Evolutionary conservation across 2,888 invertebrate genomes (phyloP).

Genomic region (Eulithis prunata): DNA sequence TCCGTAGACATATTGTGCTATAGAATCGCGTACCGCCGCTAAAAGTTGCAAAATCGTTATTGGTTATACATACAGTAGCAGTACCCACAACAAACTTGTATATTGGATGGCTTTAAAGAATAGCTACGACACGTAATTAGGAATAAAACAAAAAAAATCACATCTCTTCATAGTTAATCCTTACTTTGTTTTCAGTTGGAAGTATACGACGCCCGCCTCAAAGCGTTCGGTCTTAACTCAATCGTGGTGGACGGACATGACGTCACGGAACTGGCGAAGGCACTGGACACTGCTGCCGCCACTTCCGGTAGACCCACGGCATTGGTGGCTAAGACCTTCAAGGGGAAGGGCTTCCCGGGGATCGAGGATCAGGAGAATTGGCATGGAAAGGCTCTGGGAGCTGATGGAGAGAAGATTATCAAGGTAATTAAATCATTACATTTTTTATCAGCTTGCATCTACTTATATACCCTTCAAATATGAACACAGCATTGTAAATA

Average conservation of each 20-base stretch:
- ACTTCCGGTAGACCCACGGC: constrained; percentile 95
- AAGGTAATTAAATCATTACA: no score
- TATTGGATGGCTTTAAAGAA: no score
- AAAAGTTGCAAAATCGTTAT: not conserved
- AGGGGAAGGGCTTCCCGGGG: constrained; percentile 94
- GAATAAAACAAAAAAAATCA: no score
- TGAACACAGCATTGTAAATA: no score
- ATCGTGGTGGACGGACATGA: constrained; percentile 98
- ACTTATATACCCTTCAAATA: no score
- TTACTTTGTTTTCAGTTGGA: constrained; percentile 80
- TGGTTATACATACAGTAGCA: no score
- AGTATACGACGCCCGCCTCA: constrained; percentile 92
- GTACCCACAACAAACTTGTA: no score
- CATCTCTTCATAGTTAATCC: not conserved
- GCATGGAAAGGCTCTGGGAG: constrained; percentile 98
- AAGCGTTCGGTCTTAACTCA: constrained; percentile 96
- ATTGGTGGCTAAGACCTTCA: constrained; percentile 97
- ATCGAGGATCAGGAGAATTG: constrained; percentile 98
- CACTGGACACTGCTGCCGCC: constrained; percentile 91
- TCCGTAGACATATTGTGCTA: constrained; percentile 2
- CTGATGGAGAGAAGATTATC: constrained; percentile 88
- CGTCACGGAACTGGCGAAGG: constrained; percentile 94
- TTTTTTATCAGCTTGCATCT: no score
- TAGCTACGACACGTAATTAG: no score
- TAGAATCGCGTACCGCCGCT: not conserved